Percentiles rank a stretch among this genome's conserved stretches.
Evolutionary conservation across 37 sponge, comb jelly and placozoan species (phyloP).

Genomic region (Ephydatia muelleri): DNA sequence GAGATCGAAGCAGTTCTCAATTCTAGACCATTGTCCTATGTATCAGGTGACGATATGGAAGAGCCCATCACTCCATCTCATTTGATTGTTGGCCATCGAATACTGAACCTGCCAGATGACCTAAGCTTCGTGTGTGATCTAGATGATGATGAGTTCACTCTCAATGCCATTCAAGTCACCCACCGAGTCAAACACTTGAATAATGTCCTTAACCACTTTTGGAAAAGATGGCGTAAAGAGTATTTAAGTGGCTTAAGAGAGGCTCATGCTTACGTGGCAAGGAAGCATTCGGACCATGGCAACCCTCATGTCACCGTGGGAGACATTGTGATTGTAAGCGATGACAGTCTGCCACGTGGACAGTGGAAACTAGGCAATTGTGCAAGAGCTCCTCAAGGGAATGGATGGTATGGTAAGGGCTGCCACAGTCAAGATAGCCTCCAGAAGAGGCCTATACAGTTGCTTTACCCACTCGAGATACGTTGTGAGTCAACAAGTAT

Average conservation of each 20-base stretch:
- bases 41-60: slow-evolving; percentile 34
- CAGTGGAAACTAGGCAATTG: slow-evolving; percentile 15
- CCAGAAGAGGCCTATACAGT: slow-evolving; percentile 28
- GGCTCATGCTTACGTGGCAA: background rate
- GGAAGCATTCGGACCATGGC: background rate
- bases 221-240: slow-evolving; percentile 34
- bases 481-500: background rate
- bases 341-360: slow-evolving; percentile 9
- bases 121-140: background rate
- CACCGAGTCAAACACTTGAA: slow-evolving; percentile 6
- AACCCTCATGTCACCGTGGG: slow-evolving; percentile 13
- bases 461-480: slow-evolving; percentile 41
- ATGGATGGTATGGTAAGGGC: background rate
- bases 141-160: slow-evolving; percentile 31
- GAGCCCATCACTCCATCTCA: slow-evolving; percentile 40
- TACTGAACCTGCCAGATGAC: slow-evolving; percentile 32
- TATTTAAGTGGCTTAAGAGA: slow-evolving; percentile 16
- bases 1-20: slow-evolving; percentile 24
- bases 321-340: slow-evolving; percentile 28
- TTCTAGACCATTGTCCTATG: slow-evolving; percentile 27
- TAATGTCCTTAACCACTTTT: slow-evolving; percentile 21
- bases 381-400: slow-evolving; percentile 7
- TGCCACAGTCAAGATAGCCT: slow-evolving; percentile 13
- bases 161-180: background rate
- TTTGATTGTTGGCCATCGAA: slow-evolving; percentile 22